Evolutionary conservation across 1,140 invertebrate species (phyloP).

Genomic region (Heliothis subflexa): DNA sequence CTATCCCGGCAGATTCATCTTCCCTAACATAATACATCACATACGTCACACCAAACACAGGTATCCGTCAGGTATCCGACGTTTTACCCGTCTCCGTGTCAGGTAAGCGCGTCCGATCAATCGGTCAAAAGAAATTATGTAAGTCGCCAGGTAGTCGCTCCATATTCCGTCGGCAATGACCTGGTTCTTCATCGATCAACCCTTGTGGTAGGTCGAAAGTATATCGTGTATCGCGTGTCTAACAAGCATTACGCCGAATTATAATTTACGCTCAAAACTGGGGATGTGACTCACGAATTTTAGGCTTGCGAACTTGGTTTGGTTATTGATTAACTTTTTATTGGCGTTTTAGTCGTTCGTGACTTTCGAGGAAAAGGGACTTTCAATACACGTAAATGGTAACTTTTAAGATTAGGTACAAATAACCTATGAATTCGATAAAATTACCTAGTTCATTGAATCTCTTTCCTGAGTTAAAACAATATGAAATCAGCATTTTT

Average conservation of each 20-base stretch:
- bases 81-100: constrained; percentile 8
- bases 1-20: not conserved
- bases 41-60: not conserved
- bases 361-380: not conserved
- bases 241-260: constrained; percentile 30
- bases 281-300: not conserved
- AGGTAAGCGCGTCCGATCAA: not conserved
- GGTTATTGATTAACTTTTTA: constrained; percentile 17
- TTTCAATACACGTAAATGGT: not conserved
- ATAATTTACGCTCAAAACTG: constrained; percentile 21
- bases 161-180: constrained; percentile 59
- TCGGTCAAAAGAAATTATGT: constrained; percentile 31
- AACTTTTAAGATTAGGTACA: no score
- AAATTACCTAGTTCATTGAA: no score
- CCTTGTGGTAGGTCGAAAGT: constrained; percentile 59
- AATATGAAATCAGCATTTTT: no score
- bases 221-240: constrained; percentile 51
- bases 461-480: no score
- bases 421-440: no score
- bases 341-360: not conserved
- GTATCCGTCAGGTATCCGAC: not conserved
- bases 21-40: not conserved
- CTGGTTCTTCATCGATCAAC: constrained; percentile 55
- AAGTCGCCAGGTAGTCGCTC: constrained; percentile 34
- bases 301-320: not conserved